Conservation (phyloP, 2,797 vertebrate species). For the Chloroceryle amazona region DNA sequence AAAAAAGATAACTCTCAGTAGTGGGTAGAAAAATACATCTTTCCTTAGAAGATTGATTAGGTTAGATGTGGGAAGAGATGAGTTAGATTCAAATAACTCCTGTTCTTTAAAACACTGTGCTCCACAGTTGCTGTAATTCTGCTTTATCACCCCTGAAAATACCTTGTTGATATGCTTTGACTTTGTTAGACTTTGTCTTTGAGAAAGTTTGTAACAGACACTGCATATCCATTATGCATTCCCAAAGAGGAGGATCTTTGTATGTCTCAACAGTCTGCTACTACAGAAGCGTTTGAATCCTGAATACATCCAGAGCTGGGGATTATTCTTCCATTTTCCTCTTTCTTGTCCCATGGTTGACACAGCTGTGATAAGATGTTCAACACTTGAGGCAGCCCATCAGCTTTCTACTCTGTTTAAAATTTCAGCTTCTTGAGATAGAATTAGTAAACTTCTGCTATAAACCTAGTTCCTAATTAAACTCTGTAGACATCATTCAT, state of each 20-base stretch:
- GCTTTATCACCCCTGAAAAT: neutral
- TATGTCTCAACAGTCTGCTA: neutral
- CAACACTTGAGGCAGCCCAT: neutral
- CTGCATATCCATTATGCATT: neutral
- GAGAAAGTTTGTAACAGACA: neutral
- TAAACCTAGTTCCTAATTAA: neutral
- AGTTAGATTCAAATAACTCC: neutral
- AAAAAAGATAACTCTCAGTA: neutral
- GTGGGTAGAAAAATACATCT: neutral
- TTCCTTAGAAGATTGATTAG: neutral
- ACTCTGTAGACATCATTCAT: neutral
- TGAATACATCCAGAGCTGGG: neutral
- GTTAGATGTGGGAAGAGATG: neutral
- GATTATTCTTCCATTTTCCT: neutral
- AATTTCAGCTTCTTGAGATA: neutral
- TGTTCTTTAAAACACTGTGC: neutral
- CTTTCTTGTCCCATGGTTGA: neutral
- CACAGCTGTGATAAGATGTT: neutral
- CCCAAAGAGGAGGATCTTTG: neutral
- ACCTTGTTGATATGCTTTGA: neutral
- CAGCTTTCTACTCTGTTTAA: neutral
- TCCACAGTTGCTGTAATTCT: neutral
- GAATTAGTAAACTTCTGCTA: neutral
- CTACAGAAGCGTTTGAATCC: neutral
- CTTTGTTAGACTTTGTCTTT: neutral